Evolutionary conservation across 2,797 vertebrate species (phyloP).

Genomic region (Helicolenus hilgendorfi): DNA sequence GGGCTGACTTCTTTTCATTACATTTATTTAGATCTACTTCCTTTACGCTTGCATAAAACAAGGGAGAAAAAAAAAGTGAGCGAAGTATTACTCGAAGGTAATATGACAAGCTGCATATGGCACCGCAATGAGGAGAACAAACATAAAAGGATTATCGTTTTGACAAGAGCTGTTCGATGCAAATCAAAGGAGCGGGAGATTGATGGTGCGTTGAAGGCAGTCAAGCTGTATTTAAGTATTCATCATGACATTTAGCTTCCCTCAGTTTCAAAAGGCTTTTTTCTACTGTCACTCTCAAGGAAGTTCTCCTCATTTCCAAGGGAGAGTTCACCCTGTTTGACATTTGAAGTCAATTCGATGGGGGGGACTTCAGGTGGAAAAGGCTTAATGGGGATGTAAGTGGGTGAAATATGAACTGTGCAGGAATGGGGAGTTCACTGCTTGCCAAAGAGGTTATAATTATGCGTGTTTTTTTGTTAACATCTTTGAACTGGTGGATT

Average conservation of each 20-base stretch:
- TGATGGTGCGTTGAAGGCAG: constrained; percentile 62
- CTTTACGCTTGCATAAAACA: neutral
- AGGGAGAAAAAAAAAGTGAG: neutral
- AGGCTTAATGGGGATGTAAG: constrained; percentile 53
- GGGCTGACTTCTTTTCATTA: neutral
- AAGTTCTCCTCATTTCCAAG: constrained; percentile 54
- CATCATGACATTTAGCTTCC: constrained; percentile 71
- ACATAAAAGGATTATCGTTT: constrained; percentile 38
- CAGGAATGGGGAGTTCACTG: constrained; percentile 5
- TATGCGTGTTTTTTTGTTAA: neutral
- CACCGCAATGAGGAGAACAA: constrained; percentile 23
- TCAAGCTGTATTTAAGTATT: constrained; percentile 38
- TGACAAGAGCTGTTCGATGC: constrained; percentile 51
- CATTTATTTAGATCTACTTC: neutral
- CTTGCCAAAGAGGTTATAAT: neutral
- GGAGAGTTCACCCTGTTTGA: constrained; percentile 64
- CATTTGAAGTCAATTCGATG: constrained; percentile 67
- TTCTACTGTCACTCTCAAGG: constrained; percentile 49
- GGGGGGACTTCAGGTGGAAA: constrained; percentile 51
- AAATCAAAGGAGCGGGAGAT: constrained; percentile 40
- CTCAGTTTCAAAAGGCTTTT: constrained; percentile 46
- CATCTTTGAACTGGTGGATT: constrained; percentile 4
- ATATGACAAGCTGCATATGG: constrained; percentile 27
- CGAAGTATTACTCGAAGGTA: neutral
- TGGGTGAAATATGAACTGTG: constrained; percentile 37